Evolutionary conservation across 2,888 invertebrate genomes (phyloP).

Genomic region (Scaptomyza caliginosa): DNA sequence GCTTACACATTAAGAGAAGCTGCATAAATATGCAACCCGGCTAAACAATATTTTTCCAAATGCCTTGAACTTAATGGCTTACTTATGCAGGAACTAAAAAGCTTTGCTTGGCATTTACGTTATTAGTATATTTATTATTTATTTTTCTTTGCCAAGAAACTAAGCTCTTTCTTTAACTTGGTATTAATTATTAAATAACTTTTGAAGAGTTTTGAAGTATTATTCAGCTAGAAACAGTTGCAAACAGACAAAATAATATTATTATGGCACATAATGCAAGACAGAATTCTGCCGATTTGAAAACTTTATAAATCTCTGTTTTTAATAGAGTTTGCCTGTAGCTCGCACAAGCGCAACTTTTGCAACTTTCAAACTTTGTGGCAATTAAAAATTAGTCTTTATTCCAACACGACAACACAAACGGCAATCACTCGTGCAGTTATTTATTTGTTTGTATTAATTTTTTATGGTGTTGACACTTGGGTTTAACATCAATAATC

Average conservation of each 20-base stretch:
- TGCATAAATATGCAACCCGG: slow-evolving; percentile 28
- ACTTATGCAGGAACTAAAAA: neutral
- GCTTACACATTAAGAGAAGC: slow-evolving; percentile 23
- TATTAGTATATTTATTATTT: neutral
- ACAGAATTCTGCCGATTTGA: neutral
- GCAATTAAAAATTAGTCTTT: neutral
- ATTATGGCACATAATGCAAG: neutral
- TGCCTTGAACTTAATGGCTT: neutral
- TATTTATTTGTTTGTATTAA: neutral
- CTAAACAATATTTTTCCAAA: neutral
- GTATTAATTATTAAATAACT: neutral
- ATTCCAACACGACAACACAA: neutral
- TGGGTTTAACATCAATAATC: neutral
- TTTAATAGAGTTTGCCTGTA: neutral
- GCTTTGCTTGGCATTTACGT: too few relatives aligned
- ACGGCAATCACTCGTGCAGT: neutral
- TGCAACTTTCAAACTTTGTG: neutral
- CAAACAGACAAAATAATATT: neutral
- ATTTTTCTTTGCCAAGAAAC: neutral
- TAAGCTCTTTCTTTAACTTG: neutral
- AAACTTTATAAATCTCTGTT: slow-evolving; percentile 1
- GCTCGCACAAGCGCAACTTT: neutral
- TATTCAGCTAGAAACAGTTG: neutral
- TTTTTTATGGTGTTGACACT: neutral
- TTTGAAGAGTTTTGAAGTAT: neutral